Base-by-base conservation (phyloP, 1,140 invertebrate species). In the Sinella curviseta region DNA sequence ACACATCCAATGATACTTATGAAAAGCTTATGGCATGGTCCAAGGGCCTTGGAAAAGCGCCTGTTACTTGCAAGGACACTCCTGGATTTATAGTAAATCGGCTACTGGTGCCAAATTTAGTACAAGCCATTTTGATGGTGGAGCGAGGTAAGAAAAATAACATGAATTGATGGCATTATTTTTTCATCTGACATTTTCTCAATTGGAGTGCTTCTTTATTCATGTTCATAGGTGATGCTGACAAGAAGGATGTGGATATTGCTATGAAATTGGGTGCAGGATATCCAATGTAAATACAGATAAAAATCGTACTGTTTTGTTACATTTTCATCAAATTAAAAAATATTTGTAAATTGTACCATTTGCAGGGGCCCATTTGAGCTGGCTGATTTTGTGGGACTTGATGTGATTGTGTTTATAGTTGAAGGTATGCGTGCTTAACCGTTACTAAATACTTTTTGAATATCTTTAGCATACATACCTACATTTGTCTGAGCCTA, bases 261-360 rank as follows among this genome's bases (percentile, higher is more conserved):
- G 94, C 93, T 0, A 95, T 95, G 94, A 95, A 95, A 87, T 86
- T 95, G 39, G 94, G 94, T 30, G 93, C 93, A 57, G 93, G 93
- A 0, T 92, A 94, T 87, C 94, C 94, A 48, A 48, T 48, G 39
- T 48, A 48, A 48, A 48, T 12, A 48, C 20, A 48, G n/a, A n/a
- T n/a, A n/a, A n/a, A n/a, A n/a, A n/a, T n/a, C n/a, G n/a, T n/a
- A 48, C 39, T 12, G 39, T 20, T 12, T 20, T 48, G 39, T 48
- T 48, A 48, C 39, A 48, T 20, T 48, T 48, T 48, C 86, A 65
- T 30, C 83, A 86, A 88, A 84, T 78, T 34, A n/a, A 55, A n/a
- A 0, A 2, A 12, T 0, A 34, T 30, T 20, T 76, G 16, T 67
- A 14, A 33, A 20, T 55, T 14, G 28, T 16, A n/a, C n/a, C n/a